Conservation (phyloP, 2,113 vertebrate species). For the Heloderma charlesbogerti region DNA sequence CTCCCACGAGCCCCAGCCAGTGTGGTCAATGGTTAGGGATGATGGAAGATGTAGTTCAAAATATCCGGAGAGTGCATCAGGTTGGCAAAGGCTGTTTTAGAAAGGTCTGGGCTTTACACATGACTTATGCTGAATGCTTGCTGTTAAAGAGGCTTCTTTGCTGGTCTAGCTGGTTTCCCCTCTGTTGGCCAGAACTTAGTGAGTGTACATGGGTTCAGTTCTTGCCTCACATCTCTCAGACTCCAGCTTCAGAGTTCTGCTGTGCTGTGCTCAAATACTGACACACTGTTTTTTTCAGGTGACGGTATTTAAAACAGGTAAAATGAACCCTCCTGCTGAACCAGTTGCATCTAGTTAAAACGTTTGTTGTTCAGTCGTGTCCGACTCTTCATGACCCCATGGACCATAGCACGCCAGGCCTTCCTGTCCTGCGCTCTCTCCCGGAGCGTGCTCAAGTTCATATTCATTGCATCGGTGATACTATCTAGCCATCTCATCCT, state of each 20-base stretch:
- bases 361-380: no score
- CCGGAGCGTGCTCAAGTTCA: no score
- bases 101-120: not conserved
- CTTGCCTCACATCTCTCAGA: not conserved
- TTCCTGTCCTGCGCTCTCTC: no score
- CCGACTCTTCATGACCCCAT: no score
- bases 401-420: no score
- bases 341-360: not conserved
- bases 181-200: not conserved
- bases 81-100: no score
- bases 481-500: no score
- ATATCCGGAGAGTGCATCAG: no score
- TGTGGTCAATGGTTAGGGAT: no score
- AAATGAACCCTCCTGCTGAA: not conserved
- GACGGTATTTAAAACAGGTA: not conserved
- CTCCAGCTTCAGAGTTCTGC: not conserved
- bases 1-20: no score
- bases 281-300: not conserved
- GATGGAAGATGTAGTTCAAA: no score
- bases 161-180: not conserved
- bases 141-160: not conserved
- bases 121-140: not conserved
- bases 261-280: not conserved
- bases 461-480: no score
- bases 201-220: not conserved